phyloP scores from a whole-genome alignment of 2,888 invertebrate genomes.

The Petrolisthes manimaculis region DNA sequence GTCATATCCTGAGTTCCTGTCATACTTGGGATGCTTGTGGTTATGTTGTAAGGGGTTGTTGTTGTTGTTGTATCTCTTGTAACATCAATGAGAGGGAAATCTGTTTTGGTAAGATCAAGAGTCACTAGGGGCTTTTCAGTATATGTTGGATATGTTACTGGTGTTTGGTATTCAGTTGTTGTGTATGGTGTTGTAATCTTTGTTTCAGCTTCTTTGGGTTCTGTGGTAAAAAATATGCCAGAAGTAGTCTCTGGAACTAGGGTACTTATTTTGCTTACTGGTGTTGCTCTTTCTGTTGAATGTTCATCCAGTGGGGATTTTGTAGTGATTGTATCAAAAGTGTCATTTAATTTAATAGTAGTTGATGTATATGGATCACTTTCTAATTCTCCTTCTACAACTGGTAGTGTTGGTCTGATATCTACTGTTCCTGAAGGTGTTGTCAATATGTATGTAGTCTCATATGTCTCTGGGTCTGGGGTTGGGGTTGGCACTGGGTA shows the following conservation, averaged over 20 bases:
- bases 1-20: not conserved
- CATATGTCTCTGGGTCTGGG: too few relatives aligned
- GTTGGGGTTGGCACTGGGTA: not conserved
- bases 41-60: not conserved
- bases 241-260: too few relatives aligned
- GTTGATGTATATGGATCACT: too few relatives aligned
- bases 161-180: not conserved
- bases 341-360: too few relatives aligned
- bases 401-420: too few relatives aligned
- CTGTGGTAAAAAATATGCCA: not conserved
- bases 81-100: not conserved
- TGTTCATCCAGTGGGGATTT: too few relatives aligned
- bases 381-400: too few relatives aligned
- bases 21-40: not conserved
- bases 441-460: too few relatives aligned
- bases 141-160: not conserved
- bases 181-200: not conserved
- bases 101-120: not conserved
- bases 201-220: not conserved
- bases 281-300: too few relatives aligned
- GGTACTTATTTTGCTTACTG: not conserved
- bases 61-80: not conserved
- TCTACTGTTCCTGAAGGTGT: too few relatives aligned
- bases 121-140: not conserved
- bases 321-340: too few relatives aligned